Base-by-base conservation (phyloP, 2,797 vertebrate genomes). In the Astyanax mexicanus region DNA sequence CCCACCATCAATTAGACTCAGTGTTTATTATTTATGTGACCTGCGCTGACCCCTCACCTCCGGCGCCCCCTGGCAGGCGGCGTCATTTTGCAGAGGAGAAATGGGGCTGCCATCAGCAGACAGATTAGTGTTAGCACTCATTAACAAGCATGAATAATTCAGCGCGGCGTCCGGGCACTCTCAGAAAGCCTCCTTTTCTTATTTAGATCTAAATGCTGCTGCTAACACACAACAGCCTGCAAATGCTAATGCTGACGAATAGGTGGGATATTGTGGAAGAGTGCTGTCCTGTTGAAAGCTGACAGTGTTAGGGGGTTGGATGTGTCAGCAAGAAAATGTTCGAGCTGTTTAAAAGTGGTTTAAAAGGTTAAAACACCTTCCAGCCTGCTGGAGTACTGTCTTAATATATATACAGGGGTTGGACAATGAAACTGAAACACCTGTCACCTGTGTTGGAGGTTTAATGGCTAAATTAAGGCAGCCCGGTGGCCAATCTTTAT, bases 111-210 rank as follows among this genome's bases (percentile, higher is more conserved):
- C 70, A 77, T 29, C 45, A 38, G 77, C 74, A 40, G 66, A 80
- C 67, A 77, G 61, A 78, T 81, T 77, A 72, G 75, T 67, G 80
- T 84, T 72, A 83, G 79, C 72, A 54, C 61, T 81, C 45, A 74
- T 83, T 77, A 78, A 64, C 58, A n/a, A n/a, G n/a, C 35, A 84
- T 85, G 74, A 84, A 86, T 85, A 73, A 81, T 84, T 81, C 74
- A 86, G 52, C n/a, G 61, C 47, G 1, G 11, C 40, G 67, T 57
- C 67, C 40, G 4, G 67, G 67, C 44, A 35, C 19, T 51, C 71
- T 77, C 49, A 51, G 66, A 69, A 79, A 74, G 58, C 49, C 45
- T 78, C 19, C 47, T 58, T 27, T 74, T 70, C 62, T 79, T 67
- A 62, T 80, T 81, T 35, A 23, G 42, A 21, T 64, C 52, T 19